Percentiles rank a stretch among this genome's conserved stretches.
These are phyloP conservation scores for Heterotis niloticus DNA, from an alignment of 2,113 vertebrate species.

Conservation along the genomic window DNA sequence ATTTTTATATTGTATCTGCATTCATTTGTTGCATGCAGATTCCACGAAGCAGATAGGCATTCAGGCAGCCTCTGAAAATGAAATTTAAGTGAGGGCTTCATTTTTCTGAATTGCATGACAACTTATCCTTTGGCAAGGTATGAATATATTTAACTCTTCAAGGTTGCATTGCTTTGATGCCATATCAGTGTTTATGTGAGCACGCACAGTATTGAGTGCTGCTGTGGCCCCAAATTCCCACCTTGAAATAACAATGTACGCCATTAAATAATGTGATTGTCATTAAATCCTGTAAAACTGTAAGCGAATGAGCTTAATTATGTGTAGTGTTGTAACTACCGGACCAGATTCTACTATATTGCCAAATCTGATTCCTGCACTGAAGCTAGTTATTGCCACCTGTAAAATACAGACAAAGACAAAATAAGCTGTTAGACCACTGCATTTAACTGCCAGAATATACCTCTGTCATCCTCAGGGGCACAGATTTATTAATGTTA, in stretches of 20 bases:
- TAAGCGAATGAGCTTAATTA: neutral
- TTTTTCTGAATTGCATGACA: no score
- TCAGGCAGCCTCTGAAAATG: no score
- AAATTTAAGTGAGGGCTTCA: no score
- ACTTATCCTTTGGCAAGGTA: no score
- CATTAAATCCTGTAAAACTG: conserved; percentile 3
- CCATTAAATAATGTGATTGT: neutral
- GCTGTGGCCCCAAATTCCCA: no score
- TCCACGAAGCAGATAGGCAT: no score
- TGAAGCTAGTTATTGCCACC: neutral
- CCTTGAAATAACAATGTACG: no score
- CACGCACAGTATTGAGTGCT: neutral
- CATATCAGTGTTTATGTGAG: conserved; percentile 5
- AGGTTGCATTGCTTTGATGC: conserved; percentile 17
- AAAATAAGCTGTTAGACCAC: neutral
- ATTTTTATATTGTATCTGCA: no score
- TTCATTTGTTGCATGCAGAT: no score
- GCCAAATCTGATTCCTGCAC: neutral
- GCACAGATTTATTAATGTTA: neutral
- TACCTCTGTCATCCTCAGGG: neutral
- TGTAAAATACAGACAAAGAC: neutral
- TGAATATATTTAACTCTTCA: neutral
- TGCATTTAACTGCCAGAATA: neutral
- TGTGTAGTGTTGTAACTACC: conserved; percentile 1
- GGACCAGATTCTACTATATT: neutral